Percentiles rank a stretch among this genome's conserved stretches.
Evolutionary conservation across 92 coral and sea anemone genomes (phyloP).

Genomic region (Zoanthus sansibaricus): DNA sequence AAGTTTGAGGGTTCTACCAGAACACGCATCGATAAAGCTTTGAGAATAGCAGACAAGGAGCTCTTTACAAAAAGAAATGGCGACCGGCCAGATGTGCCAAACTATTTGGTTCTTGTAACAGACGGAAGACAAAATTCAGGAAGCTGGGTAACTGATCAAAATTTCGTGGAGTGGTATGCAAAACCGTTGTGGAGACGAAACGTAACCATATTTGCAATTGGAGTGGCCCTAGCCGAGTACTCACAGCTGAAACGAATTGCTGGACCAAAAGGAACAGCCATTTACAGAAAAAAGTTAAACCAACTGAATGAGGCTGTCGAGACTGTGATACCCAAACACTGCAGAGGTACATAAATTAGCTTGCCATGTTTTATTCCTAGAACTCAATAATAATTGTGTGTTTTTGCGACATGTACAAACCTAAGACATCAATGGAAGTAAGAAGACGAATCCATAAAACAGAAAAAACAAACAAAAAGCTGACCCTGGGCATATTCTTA

Average conservation of each 20-base stretch:
- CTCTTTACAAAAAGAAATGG: conserved; percentile 31
- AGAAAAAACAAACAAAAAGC: no score
- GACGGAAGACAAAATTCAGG: conserved; percentile 30
- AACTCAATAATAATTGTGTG: no score
- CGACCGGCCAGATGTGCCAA: conserved; percentile 27
- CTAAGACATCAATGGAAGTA: no score
- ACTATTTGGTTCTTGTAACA: conserved; percentile 38
- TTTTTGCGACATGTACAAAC: no score
- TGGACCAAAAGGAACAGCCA: conserved; percentile 4
- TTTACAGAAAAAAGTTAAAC: conserved; percentile 1
- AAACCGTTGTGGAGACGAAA: conserved; percentile 31
- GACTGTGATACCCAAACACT: conserved; percentile 18
- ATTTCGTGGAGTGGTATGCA: conserved; percentile 14
- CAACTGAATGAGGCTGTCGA: conserved; percentile 12
- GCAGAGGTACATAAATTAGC: conserved; percentile 4
- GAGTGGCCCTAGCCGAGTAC: background rate
- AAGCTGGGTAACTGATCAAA: background rate
- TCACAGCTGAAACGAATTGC: conserved; percentile 17
- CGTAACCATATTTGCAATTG: conserved; percentile 30
- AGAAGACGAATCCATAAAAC: no score
- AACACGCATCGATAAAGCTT: conserved; percentile 19
- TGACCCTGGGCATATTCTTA: background rate
- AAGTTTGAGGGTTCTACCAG: background rate
- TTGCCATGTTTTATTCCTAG: no score
- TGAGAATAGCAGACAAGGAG: background rate